Percentiles rank a stretch among this genome's conserved stretches.
Conservation (phyloP, 2,888 invertebrate genomes). For the Adela reaumurella region DNA sequence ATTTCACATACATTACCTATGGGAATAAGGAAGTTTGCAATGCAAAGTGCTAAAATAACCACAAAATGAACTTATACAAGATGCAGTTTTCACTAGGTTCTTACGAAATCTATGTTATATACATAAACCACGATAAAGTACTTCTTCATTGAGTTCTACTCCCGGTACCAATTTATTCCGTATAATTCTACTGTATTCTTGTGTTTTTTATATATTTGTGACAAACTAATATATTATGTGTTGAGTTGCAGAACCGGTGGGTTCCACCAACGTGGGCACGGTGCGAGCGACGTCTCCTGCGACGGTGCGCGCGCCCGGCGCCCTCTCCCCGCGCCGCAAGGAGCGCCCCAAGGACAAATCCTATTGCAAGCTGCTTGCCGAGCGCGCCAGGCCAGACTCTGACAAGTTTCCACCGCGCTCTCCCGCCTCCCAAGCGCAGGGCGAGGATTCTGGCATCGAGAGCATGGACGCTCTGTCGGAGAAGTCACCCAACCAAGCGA, state of each 20-base stretch:
- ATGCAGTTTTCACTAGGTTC: no score
- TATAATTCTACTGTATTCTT: not conserved
- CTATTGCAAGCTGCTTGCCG: slow-evolving; percentile 54
- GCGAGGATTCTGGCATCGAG: slow-evolving; percentile 89
- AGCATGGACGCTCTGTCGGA: slow-evolving; percentile 93
- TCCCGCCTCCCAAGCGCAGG: slow-evolving; percentile 57
- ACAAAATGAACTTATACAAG: no score
- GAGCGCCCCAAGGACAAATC: slow-evolving; percentile 50
- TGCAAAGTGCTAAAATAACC: no score
- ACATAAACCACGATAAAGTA: no score
- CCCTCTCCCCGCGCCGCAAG: slow-evolving; percentile 30
- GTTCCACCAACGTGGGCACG: slow-evolving; percentile 69
- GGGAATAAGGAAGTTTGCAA: no score
- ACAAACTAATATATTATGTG: slow-evolving; percentile 4
- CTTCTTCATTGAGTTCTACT: no score
- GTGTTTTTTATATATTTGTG: slow-evolving; percentile 9
- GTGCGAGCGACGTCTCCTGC: slow-evolving; percentile 42
- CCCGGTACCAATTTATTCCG: no score
- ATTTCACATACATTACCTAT: no score
- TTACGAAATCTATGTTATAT: no score
- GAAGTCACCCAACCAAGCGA: slow-evolving; percentile 85
- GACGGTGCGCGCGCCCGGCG: slow-evolving; percentile 21
- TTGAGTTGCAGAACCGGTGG: slow-evolving; percentile 44
- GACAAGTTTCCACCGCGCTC: slow-evolving; percentile 40
- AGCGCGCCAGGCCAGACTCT: slow-evolving; percentile 27